Conservation (phyloP, 2,113 vertebrate species). For the Motacilla tschutschensis region DNA sequence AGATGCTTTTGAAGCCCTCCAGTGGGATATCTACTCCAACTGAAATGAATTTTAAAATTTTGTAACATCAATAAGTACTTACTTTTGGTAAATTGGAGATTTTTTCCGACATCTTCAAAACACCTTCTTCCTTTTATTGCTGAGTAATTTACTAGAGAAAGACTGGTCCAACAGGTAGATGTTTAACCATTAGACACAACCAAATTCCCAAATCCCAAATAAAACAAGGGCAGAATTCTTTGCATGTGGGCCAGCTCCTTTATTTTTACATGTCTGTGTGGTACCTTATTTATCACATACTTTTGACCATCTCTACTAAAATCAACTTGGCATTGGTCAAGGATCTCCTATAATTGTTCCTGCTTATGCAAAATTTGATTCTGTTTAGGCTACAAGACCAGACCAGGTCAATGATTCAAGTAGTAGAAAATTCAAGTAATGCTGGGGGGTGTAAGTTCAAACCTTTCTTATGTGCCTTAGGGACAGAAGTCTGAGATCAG, state of each 20-base stretch:
- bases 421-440: background rate
- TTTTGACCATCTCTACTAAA: background rate
- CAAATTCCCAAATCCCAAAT: background rate
- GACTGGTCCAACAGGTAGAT: background rate
- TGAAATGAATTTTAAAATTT: background rate
- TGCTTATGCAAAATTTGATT: background rate
- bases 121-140: background rate
- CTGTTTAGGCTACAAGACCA: background rate
- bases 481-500: background rate
- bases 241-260: background rate
- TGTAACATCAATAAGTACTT: background rate
- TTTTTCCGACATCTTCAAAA: background rate
- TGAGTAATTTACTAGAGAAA: background rate
- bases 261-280: background rate
- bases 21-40: background rate
- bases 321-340: background rate
- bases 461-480: background rate
- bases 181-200: background rate
- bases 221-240: background rate
- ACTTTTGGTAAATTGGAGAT: background rate
- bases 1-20: background rate
- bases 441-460: background rate
- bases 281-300: background rate
- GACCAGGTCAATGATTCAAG: background rate
- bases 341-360: background rate